Evolutionary conservation across 1,140 invertebrate genomes (phyloP), one percentile per base, ranked within the genome.

Genomic region (Neuroterus valhalla): DNA sequence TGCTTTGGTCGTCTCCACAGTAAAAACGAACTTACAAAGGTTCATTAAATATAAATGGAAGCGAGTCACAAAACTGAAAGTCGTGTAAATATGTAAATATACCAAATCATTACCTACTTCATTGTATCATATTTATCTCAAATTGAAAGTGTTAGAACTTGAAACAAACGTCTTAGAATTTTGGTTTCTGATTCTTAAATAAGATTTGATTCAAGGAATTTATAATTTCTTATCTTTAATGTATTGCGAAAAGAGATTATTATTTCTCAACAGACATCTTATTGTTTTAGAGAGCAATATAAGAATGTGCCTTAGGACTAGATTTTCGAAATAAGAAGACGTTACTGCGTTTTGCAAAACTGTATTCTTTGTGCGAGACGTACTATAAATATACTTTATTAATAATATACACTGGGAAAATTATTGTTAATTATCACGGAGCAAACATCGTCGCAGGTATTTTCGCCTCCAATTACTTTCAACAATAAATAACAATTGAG

Each of bases 21-120:
- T 94, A 0, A 92, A 91, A 75, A 91, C 91, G 3, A 96, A 96
- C 85, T 88, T 96, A 75, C 88, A 91, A 6, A 91, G 94, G 75
- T 96, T 96, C 88, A 93, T 95, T 71, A 93, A 92, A 73, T 96
- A 95, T 86, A 94, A 93, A 78, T 76, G 84, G 52, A 77, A 75
- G 70, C 79, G 87, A 80, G 43, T 75, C 23, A 78, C 15, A 67
- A 71, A 73, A 62, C 42, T 78, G 19, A 76, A 62, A 55, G 2
- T 26, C 15, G n/a, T 66, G 66, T 19, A 69, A 42, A 70, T 69
- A 45, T 71, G 62, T 78, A 71, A n/a, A 78, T 71, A 74, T 38
- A 11, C 48, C 3, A 23, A 26, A 12, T 31, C 23, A 1, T 31
- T 14, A 31, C n/a, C n/a, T 31, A 62, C 23, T 14, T 45, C n/a